These are phyloP conservation scores for Phengaris alcon DNA, from an alignment of 2,888 invertebrate species.

Conservation along the genomic window DNA sequence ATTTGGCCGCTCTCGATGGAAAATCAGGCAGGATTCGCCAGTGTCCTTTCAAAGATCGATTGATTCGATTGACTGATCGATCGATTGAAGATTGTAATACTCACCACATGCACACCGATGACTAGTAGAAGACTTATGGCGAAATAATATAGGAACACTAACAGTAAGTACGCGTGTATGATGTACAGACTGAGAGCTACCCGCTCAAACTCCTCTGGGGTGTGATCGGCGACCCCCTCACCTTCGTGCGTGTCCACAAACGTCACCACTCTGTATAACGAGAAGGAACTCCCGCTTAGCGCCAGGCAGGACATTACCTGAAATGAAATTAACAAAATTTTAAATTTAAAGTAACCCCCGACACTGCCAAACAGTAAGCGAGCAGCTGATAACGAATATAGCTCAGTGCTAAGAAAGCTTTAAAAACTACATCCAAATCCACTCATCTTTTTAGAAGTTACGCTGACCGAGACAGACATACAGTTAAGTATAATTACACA, in stretches of 20 bases:
- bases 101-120: constrained; percentile 61
- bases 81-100: constrained; percentile 32
- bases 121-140: constrained; percentile 56
- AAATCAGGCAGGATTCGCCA: too few relatives aligned
- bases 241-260: constrained; percentile 48
- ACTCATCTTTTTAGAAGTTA: too few relatives aligned
- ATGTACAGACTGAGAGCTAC: constrained; percentile 56
- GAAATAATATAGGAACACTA: constrained; percentile 56
- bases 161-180: constrained; percentile 57
- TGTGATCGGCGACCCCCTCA: constrained; percentile 46
- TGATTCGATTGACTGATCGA: too few relatives aligned
- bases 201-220: constrained; percentile 49
- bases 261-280: constrained; percentile 52
- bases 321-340: constrained; percentile 37
- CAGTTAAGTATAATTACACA: too few relatives aligned
- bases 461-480: too few relatives aligned
- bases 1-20: too few relatives aligned
- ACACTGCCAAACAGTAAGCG: too few relatives aligned
- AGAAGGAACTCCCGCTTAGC: constrained; percentile 47
- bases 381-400: too few relatives aligned
- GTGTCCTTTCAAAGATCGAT: too few relatives aligned
- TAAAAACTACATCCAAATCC: too few relatives aligned
- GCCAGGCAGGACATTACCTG: constrained; percentile 54
- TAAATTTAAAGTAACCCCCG: neutral
- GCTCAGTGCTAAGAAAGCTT: too few relatives aligned